Percentiles rank a stretch among this genome's conserved stretches.
Evolutionary conservation across 2,888 invertebrate genomes (phyloP).

Genomic region (Hirtodrosophila trivittata): DNA sequence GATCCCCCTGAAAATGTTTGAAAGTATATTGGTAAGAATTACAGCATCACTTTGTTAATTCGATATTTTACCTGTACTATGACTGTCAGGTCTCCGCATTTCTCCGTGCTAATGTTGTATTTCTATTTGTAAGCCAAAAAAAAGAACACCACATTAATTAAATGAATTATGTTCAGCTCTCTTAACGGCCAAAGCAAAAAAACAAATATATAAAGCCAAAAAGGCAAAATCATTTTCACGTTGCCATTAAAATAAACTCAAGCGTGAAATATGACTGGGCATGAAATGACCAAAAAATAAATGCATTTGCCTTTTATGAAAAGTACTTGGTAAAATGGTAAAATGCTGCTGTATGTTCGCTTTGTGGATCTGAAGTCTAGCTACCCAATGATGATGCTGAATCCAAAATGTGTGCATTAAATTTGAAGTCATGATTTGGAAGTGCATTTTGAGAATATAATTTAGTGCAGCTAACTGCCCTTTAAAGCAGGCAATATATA

Average conservation of each 20-base stretch:
- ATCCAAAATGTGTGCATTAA: constrained; percentile 11
- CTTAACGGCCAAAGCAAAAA: constrained; percentile 18
- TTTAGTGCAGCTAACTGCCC: too few relatives aligned
- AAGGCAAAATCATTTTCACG: constrained; percentile 60
- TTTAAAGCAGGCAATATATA: constrained; percentile 17
- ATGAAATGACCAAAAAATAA: constrained; percentile 80
- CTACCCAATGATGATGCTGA: constrained; percentile 10
- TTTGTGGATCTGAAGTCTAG: not conserved
- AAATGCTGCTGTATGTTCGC: constrained; percentile 15
- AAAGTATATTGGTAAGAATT: not conserved
- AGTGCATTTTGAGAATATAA: too few relatives aligned
- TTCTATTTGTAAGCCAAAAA: constrained; percentile 86
- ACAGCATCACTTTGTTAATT: not conserved
- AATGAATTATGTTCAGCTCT: constrained; percentile 28
- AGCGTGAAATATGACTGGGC: constrained; percentile 69
- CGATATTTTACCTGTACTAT: constrained; percentile 88
- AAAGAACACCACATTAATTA: constrained; percentile 22
- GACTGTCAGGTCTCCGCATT: constrained; percentile 90
- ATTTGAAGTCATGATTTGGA: too few relatives aligned
- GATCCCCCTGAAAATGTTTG: constrained; percentile 87
- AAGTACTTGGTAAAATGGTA: not conserved
- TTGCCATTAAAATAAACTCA: constrained; percentile 57
- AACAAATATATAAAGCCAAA: constrained; percentile 15
- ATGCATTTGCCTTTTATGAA: constrained; percentile 14
- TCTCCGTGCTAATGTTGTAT: constrained; percentile 90